Base-by-base conservation (phyloP, 2,888 invertebrate genomes). In the Venustoraphidia nigricollis region DNA sequence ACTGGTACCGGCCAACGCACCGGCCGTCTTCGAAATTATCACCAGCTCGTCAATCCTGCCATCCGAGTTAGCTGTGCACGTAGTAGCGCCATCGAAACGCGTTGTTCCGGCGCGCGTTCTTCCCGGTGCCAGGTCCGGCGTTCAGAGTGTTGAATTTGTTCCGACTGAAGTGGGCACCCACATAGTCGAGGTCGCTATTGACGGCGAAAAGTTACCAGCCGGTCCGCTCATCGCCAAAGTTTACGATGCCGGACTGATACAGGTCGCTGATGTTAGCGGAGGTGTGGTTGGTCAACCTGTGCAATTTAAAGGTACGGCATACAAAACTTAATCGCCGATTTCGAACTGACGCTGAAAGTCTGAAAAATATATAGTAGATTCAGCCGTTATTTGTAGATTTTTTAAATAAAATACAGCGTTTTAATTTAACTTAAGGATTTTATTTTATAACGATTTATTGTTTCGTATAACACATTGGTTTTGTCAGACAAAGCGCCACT, bases 211-310 rank as follows among this genome's bases (percentile, higher is more conserved):
- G 68, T 72, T 96, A 58, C 81, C 86, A 54, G 89, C 88, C 47
- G 91, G 91, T 14, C 94, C 94, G 10, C 76, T 94, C 53, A 81
- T 91, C 52, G 92, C 93, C 57, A 92, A 94, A 72, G 94, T 92
- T 43, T 96, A 94, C 70, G 93, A 95, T 66, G 83, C 94, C 53
- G 85, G 88, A 55, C 77, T 93, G 54, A 94, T 97, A 62, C 84
- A 88, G 71, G 91, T 97, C 55, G 89, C 93, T 47, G 92, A 95
- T 65, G 87, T 96, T 36, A 86, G 90, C 58, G 90, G 87, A 60
- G 95, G 93, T 51, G 83, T 90, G 52, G 92, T 96, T 38, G 95
- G 95, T 47, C 91, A 95, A 67, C 90, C 93, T 53, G 92, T 94
- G 63, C 93, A 95, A 68, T 97, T 98, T 68, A 81, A 87, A 80